These are phyloP conservation scores for Strongylocentrotus purpuratus DNA, from an alignment of 35 echinoderm and acorn worm genomes.

Conservation along the genomic window DNA sequence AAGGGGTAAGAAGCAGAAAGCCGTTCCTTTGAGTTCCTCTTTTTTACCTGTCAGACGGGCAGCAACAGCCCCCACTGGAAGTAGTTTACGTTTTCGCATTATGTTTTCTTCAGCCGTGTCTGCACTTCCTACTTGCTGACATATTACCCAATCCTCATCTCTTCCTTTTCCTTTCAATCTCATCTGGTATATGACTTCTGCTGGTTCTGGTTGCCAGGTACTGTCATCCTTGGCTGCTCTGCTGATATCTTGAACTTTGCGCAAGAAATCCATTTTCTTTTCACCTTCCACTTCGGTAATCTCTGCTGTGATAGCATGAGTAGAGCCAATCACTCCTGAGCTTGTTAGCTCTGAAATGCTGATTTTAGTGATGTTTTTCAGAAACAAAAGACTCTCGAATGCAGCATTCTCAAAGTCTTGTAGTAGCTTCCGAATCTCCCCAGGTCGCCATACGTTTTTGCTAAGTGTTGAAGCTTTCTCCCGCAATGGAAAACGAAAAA, in stretches of 20 bases:
- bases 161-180: neutral
- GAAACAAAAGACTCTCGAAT: constrained; percentile 41
- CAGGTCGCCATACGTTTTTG: neutral
- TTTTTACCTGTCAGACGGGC: neutral
- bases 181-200: constrained; percentile 12
- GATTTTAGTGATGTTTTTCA: constrained; percentile 51
- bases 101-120: neutral
- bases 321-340: neutral
- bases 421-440: neutral
- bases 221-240: neutral
- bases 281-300: neutral
- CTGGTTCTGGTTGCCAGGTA: neutral
- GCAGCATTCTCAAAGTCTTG: constrained; percentile 20
- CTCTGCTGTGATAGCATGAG: neutral
- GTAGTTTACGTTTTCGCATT: neutral
- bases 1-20: constrained; percentile 82
- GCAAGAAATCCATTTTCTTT: neutral
- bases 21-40: neutral
- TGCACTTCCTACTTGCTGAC: constrained; percentile 38
- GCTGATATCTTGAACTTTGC: neutral
- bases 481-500: constrained; percentile 87
- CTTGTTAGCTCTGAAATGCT: constrained; percentile 32
- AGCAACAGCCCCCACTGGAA: constrained; percentile 64
- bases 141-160: constrained; percentile 55
- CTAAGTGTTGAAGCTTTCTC: constrained; percentile 38